Percentiles rank a stretch among this genome's conserved stretches.
These are phyloP conservation scores for Ceyx cyanopectus DNA, from an alignment of 2,113 vertebrate species.

Conservation along the genomic window DNA sequence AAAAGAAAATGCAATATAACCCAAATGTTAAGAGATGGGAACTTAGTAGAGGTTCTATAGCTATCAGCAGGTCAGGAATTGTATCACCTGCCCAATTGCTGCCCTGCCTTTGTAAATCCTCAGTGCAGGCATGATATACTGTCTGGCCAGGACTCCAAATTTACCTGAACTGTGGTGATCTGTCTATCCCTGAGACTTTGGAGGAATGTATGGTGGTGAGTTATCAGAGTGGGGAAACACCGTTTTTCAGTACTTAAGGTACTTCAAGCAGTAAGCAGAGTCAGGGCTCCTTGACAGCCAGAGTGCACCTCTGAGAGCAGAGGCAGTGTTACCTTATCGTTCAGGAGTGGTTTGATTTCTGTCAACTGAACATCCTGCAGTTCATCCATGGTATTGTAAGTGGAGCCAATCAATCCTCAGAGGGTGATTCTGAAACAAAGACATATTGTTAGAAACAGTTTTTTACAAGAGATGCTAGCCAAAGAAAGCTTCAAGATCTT, in stretches of 20 bases:
- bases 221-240: not conserved
- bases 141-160: not conserved
- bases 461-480: not conserved
- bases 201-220: not conserved
- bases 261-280: not conserved
- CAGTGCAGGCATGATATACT: not conserved
- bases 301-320: not conserved
- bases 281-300: not conserved
- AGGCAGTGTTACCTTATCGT: constrained; percentile 85
- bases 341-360: constrained; percentile 94
- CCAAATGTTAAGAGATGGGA: not conserved
- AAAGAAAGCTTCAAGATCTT: not conserved
- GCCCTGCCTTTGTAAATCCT: not conserved
- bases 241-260: not conserved
- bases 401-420: not conserved
- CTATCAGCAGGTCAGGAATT: not conserved
- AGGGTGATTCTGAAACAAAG: constrained; percentile 68
- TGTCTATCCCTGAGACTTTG: not conserved
- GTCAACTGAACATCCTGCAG: constrained; percentile 95
- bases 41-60: not conserved
- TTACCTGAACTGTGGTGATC: not conserved
- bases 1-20: not conserved
- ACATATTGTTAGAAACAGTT: not conserved
- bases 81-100: not conserved
- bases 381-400: constrained; percentile 85